A percentile compares a stretch with the other conserved stretches of the same genome.
phyloP scores from a whole-genome alignment of 2,113 vertebrate species.

The Anolis sagrei region DNA sequence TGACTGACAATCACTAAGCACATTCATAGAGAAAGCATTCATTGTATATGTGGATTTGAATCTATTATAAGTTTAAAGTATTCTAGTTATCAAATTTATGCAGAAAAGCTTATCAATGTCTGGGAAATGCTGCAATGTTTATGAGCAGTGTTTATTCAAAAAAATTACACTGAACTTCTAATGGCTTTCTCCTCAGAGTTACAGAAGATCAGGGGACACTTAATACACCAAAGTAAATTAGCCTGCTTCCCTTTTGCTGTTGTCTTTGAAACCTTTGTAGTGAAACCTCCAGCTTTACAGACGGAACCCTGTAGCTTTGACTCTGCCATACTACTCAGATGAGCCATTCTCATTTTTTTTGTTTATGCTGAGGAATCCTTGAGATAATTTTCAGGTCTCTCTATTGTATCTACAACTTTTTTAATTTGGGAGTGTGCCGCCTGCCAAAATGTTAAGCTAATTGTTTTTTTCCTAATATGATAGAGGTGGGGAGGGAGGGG shows the following conservation, averaged over 20 bases:
- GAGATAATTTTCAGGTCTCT: too few species aligned
- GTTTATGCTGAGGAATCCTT: too few species aligned
- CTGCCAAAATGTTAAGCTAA: neutral
- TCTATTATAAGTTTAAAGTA: neutral
- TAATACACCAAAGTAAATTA: neutral
- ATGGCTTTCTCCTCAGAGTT: neutral
- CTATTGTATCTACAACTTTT: too few species aligned
- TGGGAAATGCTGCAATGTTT: too few species aligned
- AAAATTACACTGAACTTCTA: neutral
- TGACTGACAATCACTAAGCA: neutral
- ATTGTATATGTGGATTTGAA: neutral
- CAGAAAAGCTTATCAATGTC: neutral
- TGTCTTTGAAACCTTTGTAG: neutral
- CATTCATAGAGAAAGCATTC: neutral
- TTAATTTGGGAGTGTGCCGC: neutral
- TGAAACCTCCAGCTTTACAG: neutral
- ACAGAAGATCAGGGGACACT: neutral
- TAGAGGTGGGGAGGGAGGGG: neutral
- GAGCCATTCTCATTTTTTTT: too few species aligned
- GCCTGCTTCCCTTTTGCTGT: neutral
- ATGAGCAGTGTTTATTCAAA: too few species aligned
- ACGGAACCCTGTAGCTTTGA: neutral
- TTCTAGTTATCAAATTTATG: neutral
- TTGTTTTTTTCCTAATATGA: neutral
- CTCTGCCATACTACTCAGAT: too few species aligned